Base-by-base conservation (phyloP, 2,113 vertebrate species). In the Oreotrochilus melanogaster region DNA sequence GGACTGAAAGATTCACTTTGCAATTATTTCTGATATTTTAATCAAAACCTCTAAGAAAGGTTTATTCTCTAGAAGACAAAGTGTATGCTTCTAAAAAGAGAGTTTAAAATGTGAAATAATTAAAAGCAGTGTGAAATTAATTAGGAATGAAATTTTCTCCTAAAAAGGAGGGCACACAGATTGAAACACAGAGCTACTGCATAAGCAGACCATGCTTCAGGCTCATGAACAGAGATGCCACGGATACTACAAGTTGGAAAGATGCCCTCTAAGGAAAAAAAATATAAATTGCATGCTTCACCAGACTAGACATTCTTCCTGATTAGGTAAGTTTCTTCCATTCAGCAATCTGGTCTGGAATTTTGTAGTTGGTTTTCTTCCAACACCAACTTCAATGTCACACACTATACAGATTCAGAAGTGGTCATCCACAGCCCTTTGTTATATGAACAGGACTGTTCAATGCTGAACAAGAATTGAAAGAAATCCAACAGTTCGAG, bases 11-110 rank as follows among this genome's bases (percentile, higher is more conserved):
- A 88, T 60, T 79, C 39, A 50, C 27, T 71, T 88, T 79, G 51
- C 83, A 93, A 82, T 82, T 93, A 92, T 53, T 88, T 78, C 57
- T 79, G 43, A 24, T 67, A 81, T 60, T 94, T 87, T 83, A 80
- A 93, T 61, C 74, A 69, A 94, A 85, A 79, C 50, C 24, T 82
- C 47, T 53, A 86, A 21, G 48, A 96, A 78, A 69, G 18, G 8
- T n/a, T 65, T 78, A 85, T 30, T 64, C 57, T 75, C 61, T 48
- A 89, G 85, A 78, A 93, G 64, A 64, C 42, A 90, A 31, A 60
- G 1, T 35, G 28, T 23, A 51, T 11, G 16, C 24, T 50, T 16
- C 23, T 60, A 72, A 45, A 75, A 73, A 87, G 28, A 78, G 51
- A 74, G 6, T 37, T 48, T 35, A 78, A 61, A 22, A 21, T 50